These are phyloP conservation scores for Ophiodon elongatus DNA, from an alignment of 2,113 vertebrate genomes.

Conservation along the genomic window DNA sequence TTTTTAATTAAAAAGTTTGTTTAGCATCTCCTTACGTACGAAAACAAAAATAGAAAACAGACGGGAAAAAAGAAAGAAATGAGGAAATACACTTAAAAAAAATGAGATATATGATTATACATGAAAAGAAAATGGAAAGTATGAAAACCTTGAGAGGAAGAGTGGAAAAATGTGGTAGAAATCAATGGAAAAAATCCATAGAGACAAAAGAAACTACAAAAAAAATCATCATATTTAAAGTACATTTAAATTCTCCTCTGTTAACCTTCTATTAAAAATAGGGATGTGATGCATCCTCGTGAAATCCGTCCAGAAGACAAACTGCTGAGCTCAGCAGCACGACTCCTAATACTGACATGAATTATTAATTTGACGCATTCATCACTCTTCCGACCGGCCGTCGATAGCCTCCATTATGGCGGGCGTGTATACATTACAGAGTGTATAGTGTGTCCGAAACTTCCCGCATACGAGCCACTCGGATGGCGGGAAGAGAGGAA, in stretches of 20 bases:
- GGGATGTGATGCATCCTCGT: neutral
- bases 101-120: neutral
- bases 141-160: neutral
- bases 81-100: neutral
- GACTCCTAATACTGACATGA: constrained; percentile 69
- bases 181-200: neutral
- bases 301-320: constrained; percentile 11
- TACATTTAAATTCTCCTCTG: constrained; percentile 6
- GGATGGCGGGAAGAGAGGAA: constrained; percentile 73
- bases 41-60: neutral
- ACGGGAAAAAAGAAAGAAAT: neutral
- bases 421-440: constrained; percentile 82
- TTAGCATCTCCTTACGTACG: neutral
- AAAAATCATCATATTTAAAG: neutral
- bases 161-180: neutral
- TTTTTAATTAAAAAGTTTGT: neutral
- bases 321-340: constrained; percentile 64
- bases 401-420: constrained; percentile 81
- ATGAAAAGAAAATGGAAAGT: neutral
- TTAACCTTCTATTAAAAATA: neutral
- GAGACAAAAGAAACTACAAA: neutral
- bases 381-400: constrained; percentile 71
- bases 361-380: constrained; percentile 81
- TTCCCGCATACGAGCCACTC: constrained; percentile 73
- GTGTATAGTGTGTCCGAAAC: constrained; percentile 83